Base-by-base conservation (phyloP, 2,113 vertebrate genomes). In the Elephas maximus region DNA sequence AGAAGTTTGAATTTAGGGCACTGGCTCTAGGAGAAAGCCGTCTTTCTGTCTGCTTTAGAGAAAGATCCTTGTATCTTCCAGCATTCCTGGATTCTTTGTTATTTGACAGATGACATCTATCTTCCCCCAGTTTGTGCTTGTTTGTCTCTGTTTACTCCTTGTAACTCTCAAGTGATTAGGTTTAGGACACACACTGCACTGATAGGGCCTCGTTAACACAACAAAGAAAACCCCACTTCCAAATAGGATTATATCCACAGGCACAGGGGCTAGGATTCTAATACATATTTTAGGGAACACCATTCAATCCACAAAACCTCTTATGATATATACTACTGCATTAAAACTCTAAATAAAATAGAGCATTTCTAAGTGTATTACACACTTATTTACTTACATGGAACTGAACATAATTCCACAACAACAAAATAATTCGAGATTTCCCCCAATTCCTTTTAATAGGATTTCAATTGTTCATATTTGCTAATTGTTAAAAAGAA, bases 391-490 rank as follows among this genome's bases (percentile, higher is more conserved):
- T 85, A 76, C 5, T 77, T 23, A 57, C 23, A 41, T 37, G 48
- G 17, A 81, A 28, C 71, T 74, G 14, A 67, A 53, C 4, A 65
- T 37, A 73, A 86, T 67, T 91, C 37, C 33, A 28, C 0, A 67
- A 37, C 90, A 67, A 48, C 10, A 80, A 90, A 88, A 77, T 93
- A 78, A 88, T 28, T 93, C 17, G 33, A n/a, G 4, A 1, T 76
- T 60, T 5, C 1, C 1, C 88, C 67, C 9, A 74, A 18, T 79
- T 91, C 18, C 53, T 90, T 87, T 91, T 90, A 90, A 30, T 76
- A 86, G 21, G 9, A 74, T 89, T 97, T 84, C n/a, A 93, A 63
- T 9, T 82, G 33, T 51, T 94, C 10, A 44, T 65, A 63, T 80
- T 79, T 48, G 10, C 87, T 87, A 88, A 41, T 69, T 91, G 3